Evolutionary conservation across 2,888 invertebrate species (phyloP), one percentile per base, ranked within the genome.

Genomic region (Magallana nippona): DNA sequence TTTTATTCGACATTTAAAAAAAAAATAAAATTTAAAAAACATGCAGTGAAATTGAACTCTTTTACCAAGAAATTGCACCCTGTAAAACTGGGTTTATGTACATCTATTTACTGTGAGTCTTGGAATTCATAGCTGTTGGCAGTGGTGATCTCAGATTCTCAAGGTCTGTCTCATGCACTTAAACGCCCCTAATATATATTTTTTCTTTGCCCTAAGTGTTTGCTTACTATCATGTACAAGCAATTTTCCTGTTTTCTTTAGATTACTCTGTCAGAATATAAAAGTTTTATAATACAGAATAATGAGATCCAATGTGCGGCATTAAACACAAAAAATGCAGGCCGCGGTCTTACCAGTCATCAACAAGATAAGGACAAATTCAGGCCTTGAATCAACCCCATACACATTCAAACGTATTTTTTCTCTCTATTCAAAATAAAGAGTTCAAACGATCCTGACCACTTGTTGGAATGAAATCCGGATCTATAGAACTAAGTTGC

Each of bases 181-280:
- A n/a, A 60, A 60, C 2, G 22, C 15, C 22, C 71, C 15, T 63
- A 22, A 22, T n/a, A 11, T 22, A 11, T 19, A 27, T 71, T 71
- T 71, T 71, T 71, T 71, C 32, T 22, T 71, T 27, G 22, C 27
- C 27, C 5, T 71, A 71, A 32, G 32, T 71, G 27, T 71, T 71
- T 71, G 71, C 71, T 71, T 10, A 71, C 27, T 22, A 27, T 22
- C 27, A 27, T 71, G 71, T 27, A 71, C 22, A 27, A 27, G 27
- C 22, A 71, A 71, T 60, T 71, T 71, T 63, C 63, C 19, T 63
- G 63, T 63, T 63, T 63, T 63, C 27, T 27, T 63, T 63, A 63
- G 63, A 63, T 63, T 71, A 71, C 22, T 27, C 27, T 71, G 71
- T 22, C 27, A 22, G 71, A 22, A 22, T 11, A 22, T 22, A 22